A percentile compares a stretch with the other conserved stretches of the same genome.
These are phyloP conservation scores for Euura saliciscinereae DNA, from an alignment of 1,140 invertebrate species.

Conservation along the genomic window DNA sequence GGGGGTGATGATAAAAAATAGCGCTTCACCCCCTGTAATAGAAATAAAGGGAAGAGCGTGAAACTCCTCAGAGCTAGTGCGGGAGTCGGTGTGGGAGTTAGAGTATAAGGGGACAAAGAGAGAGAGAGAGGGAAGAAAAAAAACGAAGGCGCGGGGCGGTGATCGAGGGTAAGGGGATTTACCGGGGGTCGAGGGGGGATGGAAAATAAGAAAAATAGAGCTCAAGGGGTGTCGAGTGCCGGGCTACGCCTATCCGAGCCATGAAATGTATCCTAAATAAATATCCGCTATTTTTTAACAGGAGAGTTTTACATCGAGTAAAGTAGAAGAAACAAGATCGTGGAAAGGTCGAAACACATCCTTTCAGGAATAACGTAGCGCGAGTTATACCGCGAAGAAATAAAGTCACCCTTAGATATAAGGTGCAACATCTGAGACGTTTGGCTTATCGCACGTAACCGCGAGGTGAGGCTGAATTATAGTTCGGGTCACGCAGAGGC, in stretches of 20 bases:
- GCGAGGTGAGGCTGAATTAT: background rate
- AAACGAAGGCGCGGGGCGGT: no score
- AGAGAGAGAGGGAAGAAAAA: background rate
- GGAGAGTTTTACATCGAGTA: constrained; percentile 24
- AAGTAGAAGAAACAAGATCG: constrained; percentile 16
- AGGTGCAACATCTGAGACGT: no score
- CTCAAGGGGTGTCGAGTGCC: constrained; percentile 30
- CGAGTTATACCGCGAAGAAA: no score
- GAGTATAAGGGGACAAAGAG: constrained; percentile 17
- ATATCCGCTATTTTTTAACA: constrained; percentile 33
- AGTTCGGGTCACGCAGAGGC: background rate
- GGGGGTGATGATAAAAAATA: constrained; percentile 39
- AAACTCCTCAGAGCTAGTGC: constrained; percentile 1
- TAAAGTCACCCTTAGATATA: no score
- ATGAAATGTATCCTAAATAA: constrained; percentile 40
- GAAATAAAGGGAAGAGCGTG: constrained; percentile 38
- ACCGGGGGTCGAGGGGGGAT: constrained; percentile 1
- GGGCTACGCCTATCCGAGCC: constrained; percentile 14
- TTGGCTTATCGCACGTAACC: no score
- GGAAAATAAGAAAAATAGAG: constrained; percentile 29
- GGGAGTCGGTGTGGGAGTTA: constrained; percentile 23
- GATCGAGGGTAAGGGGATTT: background rate
- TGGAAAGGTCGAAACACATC: background rate
- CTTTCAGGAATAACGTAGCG: no score
- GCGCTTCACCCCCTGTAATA: constrained; percentile 32